Evolutionary conservation across 2,888 invertebrate genomes (phyloP).

Genomic region (Leptinotarsa tumamoca): DNA sequence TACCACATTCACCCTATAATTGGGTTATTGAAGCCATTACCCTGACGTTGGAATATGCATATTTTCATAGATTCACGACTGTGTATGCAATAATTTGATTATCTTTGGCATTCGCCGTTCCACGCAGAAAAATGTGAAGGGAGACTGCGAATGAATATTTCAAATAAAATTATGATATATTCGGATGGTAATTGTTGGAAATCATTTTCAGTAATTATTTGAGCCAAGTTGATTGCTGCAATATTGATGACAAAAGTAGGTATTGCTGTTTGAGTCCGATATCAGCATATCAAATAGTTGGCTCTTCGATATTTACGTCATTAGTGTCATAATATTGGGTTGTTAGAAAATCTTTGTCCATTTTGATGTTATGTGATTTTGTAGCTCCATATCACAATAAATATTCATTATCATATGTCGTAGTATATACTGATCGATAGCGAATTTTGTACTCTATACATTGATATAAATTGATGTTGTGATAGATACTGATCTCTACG

Average conservation of each 20-base stretch:
- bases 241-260: not conserved
- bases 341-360: too few relatives aligned
- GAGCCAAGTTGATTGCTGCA: not conserved
- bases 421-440: too few relatives aligned
- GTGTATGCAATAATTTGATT: conserved; percentile 3
- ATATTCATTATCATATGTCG: too few relatives aligned
- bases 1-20: conserved; percentile 1
- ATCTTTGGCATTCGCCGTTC: not conserved
- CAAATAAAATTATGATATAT: not conserved
- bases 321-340: too few relatives aligned
- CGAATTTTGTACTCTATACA: too few relatives aligned
- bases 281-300: not conserved
- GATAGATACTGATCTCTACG: too few relatives aligned
- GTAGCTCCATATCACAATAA: too few relatives aligned
- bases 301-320: too few relatives aligned
- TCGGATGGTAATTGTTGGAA: not conserved
- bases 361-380: too few relatives aligned
- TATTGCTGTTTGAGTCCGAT: not conserved
- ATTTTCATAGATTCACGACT: not conserved
- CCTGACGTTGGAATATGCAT: not conserved
- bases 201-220: not conserved
- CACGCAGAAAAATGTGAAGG: not conserved
- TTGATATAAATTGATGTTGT: too few relatives aligned
- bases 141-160: not conserved
- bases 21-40: not conserved